Conservation (phyloP, 2,888 invertebrate species). For the Lithophane ornitopus region DNA sequence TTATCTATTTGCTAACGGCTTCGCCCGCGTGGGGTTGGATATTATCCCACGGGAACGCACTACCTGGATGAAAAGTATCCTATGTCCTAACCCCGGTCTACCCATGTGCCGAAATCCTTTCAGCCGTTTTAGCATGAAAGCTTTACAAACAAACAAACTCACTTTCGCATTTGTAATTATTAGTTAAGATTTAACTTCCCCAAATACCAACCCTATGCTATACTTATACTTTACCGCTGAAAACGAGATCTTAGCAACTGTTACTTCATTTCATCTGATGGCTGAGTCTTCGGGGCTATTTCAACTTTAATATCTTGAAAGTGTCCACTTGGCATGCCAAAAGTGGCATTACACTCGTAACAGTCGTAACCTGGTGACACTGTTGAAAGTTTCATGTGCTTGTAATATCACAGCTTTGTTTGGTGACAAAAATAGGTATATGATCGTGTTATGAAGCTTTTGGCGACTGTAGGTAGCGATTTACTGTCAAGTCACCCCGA, state of each 20-base stretch:
- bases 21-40: no score
- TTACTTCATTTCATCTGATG: neutral
- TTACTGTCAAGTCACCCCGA: no score
- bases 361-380: neutral
- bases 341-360: neutral
- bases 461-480: neutral
- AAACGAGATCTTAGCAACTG: neutral
- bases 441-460: neutral
- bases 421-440: slow-evolving; percentile 15
- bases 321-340: neutral
- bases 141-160: no score
- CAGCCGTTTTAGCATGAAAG: no score
- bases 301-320: neutral
- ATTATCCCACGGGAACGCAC: no score
- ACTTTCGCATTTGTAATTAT: no score
- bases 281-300: neutral
- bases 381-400: slow-evolving; percentile 16
- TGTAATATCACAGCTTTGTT: neutral
- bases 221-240: neutral
- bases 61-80: no score
- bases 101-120: no score
- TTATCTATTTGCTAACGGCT: no score
- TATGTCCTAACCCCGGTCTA: no score
- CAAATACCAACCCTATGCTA: neutral
- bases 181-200: neutral